Evolutionary conservation across 1,140 invertebrate genomes (phyloP), one percentile per base, ranked within the genome.

Genomic region (Philopotamus ludificatus): DNA sequence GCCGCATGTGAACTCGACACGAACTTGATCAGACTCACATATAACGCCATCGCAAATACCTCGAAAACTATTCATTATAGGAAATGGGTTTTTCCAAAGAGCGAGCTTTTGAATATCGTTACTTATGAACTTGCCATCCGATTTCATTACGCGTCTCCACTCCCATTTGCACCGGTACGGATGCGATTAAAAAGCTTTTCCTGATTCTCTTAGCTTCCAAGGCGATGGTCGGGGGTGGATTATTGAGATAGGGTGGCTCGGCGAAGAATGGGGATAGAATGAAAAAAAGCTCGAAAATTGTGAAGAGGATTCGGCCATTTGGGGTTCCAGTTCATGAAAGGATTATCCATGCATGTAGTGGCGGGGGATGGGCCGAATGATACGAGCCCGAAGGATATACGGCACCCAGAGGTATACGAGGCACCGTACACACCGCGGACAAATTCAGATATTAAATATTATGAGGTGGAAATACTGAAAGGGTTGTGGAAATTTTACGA

Each of bases 161-260:
- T 34, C 28, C n/a, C 28, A 7, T 12, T 12, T 34, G 28, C 44
- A 20, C 10, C 44, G 44, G 44, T 20, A 47, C 44, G 44, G 44
- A 47, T 20, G 15, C 44, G 44, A 47, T 47, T 47, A 47, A 47
- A 47, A 47, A 47, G 44, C 44, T 47, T 47, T 47, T 47, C 44
- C 44, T 47, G 44, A 47, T 47, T 47, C 44, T 47, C 18, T 47
- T 47, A 12, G 34, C 34, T 39, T 47, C 28, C 4, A 34, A 34
- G 12, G 28, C 4, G 28, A 12, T 4, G 4, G 4, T 34, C 28
- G 12, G 4, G 28, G 28, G n/a, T n/a, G n/a, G n/a, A n/a, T n/a
- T n/a, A n/a, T n/a, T n/a, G n/a, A n/a, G n/a, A n/a, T n/a, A n/a
- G 12, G 28, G 12, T 34, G 28, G 28, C 28, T 12, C 28, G 4